These are phyloP conservation scores for Eristalis arbustorum DNA, from an alignment of 2,888 invertebrate genomes.

Conservation along the genomic window DNA sequence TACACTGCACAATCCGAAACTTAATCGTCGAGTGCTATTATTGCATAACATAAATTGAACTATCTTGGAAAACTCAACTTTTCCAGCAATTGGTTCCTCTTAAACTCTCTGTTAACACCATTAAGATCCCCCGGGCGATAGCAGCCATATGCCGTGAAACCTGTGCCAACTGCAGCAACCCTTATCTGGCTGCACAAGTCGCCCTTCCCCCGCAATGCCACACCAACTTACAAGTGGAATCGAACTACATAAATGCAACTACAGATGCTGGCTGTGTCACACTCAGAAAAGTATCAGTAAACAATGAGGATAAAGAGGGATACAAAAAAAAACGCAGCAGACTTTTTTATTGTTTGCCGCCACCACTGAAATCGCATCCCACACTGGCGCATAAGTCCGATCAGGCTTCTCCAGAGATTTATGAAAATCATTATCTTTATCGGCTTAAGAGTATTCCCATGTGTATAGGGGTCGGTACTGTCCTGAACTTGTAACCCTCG, in stretches of 20 bases:
- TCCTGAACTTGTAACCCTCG: constrained; percentile 19
- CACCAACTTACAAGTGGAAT: constrained; percentile 28
- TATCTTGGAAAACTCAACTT: not conserved
- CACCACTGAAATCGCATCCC: constrained; percentile 45
- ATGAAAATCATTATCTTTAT: constrained; percentile 59
- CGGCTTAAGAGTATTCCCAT: constrained; percentile 53
- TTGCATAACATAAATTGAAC: no score
- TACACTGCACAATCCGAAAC: not conserved
- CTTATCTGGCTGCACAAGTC: not conserved
- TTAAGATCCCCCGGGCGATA: constrained; percentile 28
- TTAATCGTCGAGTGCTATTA: not conserved
- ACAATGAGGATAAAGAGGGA: constrained; percentile 18
- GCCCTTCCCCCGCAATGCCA: not conserved
- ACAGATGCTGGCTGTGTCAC: constrained; percentile 35
- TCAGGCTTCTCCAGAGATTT: constrained; percentile 27
- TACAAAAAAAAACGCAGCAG: constrained; percentile 26
- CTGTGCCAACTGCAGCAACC: constrained; percentile 17
- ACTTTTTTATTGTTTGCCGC: constrained; percentile 23
- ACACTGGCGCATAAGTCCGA: not conserved
- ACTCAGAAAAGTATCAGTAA: not conserved
- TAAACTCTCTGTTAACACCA: constrained; percentile 19
- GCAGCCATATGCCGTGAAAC: constrained; percentile 44
- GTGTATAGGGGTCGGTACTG: constrained; percentile 15
- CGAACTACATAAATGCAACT: not conserved
- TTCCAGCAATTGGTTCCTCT: not conserved